Conservation (phyloP, 2,888 invertebrate species). For the Cataglyphis rosenhaueri region DNA sequence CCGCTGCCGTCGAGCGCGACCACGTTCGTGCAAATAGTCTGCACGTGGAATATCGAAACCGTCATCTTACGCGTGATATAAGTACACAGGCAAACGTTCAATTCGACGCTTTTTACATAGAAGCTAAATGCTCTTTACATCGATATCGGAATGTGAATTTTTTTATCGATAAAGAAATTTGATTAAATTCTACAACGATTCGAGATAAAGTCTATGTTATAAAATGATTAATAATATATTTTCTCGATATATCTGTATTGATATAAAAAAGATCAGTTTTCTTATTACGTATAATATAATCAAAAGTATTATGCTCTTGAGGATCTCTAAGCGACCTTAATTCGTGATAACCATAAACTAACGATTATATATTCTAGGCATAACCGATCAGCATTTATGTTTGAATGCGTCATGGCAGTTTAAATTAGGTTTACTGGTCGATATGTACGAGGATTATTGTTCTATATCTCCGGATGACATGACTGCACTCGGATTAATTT, state of each 20-base stretch:
- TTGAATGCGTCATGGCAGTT: conserved; percentile 26
- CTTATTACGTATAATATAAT: not conserved
- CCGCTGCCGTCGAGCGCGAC: conserved; percentile 6
- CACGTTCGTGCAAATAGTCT: conserved; percentile 50
- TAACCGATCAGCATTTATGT: conserved; percentile 23
- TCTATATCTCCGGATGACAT: conserved; percentile 6
- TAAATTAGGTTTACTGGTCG: conserved; percentile 19
- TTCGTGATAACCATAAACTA: not conserved
- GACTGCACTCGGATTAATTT: conserved; percentile 19
- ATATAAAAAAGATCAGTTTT: not conserved
- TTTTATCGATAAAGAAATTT: not conserved
- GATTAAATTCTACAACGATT: not conserved
- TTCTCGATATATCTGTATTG: not conserved
- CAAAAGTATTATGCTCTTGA: not conserved
- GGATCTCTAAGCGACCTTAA: not conserved
- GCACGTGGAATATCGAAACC: conserved; percentile 49
- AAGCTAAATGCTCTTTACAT: too few relatives aligned
- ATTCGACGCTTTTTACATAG: not conserved
- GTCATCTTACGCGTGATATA: conserved; percentile 12
- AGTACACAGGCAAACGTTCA: not conserved
- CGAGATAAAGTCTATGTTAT: not conserved
- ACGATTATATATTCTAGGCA: conserved; percentile 28
- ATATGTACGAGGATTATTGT: conserved; percentile 7
- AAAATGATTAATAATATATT: not conserved
- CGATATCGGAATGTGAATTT: not conserved